A percentile compares a stretch with the other conserved stretches of the same genome.
Evolutionary conservation across 2,888 invertebrate genomes (phyloP).

Genomic region (Netelia virgata): DNA sequence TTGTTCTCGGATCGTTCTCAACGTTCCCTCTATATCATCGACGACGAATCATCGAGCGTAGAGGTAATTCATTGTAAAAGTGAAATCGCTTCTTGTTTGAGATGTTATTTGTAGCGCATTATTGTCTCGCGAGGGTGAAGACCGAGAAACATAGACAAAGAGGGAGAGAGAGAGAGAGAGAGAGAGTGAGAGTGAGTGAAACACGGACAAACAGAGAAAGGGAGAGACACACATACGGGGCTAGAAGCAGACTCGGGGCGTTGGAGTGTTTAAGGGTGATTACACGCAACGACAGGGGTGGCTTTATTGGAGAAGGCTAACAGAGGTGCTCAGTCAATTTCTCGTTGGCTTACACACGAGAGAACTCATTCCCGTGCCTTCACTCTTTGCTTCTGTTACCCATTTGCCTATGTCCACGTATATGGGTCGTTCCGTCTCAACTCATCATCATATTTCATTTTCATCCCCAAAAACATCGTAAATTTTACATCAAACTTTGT

Average conservation of each 20-base stretch:
- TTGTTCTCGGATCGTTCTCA: constrained; percentile 23
- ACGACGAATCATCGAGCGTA: constrained; percentile 12
- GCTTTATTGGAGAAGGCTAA: constrained; percentile 82
- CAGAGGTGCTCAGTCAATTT: constrained; percentile 78
- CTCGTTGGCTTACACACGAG: neutral
- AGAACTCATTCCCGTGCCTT: neutral
- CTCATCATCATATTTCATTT: neutral
- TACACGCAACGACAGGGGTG: constrained; percentile 84
- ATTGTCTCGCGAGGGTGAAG: constrained; percentile 81
- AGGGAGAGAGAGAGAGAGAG: constrained; percentile 72
- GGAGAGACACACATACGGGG: constrained; percentile 69
- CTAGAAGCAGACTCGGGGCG: constrained; percentile 77
- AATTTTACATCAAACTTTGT: neutral
- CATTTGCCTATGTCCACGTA: constrained; percentile 7
- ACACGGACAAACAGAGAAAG: constrained; percentile 50
- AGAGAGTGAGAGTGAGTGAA: constrained; percentile 73
- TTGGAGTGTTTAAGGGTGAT: constrained; percentile 85
- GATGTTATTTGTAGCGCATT: constrained; percentile 84
- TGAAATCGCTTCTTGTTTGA: constrained; percentile 83
- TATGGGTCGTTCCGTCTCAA: neutral
- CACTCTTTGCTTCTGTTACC: neutral
- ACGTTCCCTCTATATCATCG: constrained; percentile 32
- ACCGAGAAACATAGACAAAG: constrained; percentile 66
- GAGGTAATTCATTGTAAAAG: constrained; percentile 79
- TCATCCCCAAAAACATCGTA: neutral